These are phyloP conservation scores for Leucoma salicis DNA, from an alignment of 2,888 invertebrate species.

Conservation along the genomic window DNA sequence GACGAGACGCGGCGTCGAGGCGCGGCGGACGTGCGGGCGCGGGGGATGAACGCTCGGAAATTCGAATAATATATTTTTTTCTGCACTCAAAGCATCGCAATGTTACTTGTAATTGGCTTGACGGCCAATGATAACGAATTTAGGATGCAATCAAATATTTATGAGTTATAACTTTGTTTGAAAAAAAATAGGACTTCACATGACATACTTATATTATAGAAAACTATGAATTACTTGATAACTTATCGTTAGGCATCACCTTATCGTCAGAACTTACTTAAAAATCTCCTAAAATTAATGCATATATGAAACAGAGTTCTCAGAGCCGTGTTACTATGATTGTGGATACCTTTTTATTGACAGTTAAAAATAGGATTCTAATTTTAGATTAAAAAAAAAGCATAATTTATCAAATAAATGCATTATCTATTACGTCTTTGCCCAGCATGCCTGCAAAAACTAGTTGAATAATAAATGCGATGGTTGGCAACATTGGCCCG, in stretches of 20 bases:
- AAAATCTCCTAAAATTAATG: too few relatives aligned
- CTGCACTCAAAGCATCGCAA: conserved; percentile 72
- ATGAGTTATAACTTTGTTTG: conserved; percentile 43
- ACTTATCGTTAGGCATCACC: too few relatives aligned
- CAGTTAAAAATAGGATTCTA: conserved; percentile 65
- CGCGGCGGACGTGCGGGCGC: conserved; percentile 80
- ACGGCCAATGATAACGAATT: conserved; percentile 67
- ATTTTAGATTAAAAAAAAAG: conserved; percentile 53
- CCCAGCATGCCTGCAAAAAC: conserved; percentile 79
- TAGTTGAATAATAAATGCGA: conserved; percentile 77
- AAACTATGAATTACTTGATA: too few relatives aligned
- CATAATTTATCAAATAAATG: conserved; percentile 79
- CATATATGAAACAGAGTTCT: too few relatives aligned
- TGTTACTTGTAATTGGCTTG: conserved; percentile 78
- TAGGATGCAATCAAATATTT: conserved; percentile 63
- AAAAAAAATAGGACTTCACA: not conserved
- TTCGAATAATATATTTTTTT: conserved; percentile 81
- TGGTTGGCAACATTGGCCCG: conserved; percentile 73
- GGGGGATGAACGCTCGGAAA: conserved; percentile 79
- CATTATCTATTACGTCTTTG: conserved; percentile 75
- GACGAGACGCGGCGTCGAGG: conserved; percentile 80
- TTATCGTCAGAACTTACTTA: too few relatives aligned
- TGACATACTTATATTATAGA: too few relatives aligned
- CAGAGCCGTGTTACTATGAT: too few relatives aligned
- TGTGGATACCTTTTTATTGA: conserved; percentile 56